Percentiles rank a stretch among this genome's conserved stretches.
These are phyloP conservation scores for Anagrus nilaparvatae DNA, from an alignment of 1,140 invertebrate genomes.

Conservation along the genomic window DNA sequence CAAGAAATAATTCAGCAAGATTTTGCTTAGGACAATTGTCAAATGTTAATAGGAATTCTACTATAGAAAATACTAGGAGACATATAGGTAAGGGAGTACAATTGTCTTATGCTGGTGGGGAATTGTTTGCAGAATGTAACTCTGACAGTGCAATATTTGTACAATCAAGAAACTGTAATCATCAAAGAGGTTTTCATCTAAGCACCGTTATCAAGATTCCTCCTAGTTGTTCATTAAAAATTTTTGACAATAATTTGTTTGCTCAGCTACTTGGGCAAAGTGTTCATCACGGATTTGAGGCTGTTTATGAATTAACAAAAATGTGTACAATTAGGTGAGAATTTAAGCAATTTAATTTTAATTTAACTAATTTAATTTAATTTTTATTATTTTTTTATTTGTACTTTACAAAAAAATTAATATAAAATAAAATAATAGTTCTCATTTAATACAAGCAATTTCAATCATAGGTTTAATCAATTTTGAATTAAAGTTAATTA, in stretches of 20 bases:
- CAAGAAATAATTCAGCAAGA: slow-evolving; percentile 57
- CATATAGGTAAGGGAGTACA: slow-evolving; percentile 66
- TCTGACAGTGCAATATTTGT: slow-evolving; percentile 61
- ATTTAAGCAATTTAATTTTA: slow-evolving; percentile 1
- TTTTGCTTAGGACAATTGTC: slow-evolving; percentile 64
- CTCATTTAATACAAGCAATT: no score
- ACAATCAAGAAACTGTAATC: slow-evolving; percentile 59
- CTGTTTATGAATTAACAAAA: slow-evolving; percentile 62
- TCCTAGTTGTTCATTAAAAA: slow-evolving; percentile 55
- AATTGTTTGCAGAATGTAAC: slow-evolving; percentile 54
- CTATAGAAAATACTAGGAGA: slow-evolving; percentile 58
- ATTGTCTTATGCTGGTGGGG: slow-evolving; percentile 65
- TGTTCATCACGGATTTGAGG: slow-evolving; percentile 53
- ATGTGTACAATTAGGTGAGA: slow-evolving; percentile 59
- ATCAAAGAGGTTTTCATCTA: slow-evolving; percentile 44
- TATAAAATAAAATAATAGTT: no score
- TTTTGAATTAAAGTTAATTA: no score
- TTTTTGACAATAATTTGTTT: slow-evolving; percentile 54
- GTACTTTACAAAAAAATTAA: no score
- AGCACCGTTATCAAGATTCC: slow-evolving; percentile 59
- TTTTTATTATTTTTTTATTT: no score
- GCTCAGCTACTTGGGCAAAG: slow-evolving; percentile 51
- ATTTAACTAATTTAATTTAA: no score
- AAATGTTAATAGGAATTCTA: slow-evolving; percentile 51
- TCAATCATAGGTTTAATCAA: no score